Conservation (phyloP, 2,888 invertebrate genomes). For the Microplitis manilae region DNA sequence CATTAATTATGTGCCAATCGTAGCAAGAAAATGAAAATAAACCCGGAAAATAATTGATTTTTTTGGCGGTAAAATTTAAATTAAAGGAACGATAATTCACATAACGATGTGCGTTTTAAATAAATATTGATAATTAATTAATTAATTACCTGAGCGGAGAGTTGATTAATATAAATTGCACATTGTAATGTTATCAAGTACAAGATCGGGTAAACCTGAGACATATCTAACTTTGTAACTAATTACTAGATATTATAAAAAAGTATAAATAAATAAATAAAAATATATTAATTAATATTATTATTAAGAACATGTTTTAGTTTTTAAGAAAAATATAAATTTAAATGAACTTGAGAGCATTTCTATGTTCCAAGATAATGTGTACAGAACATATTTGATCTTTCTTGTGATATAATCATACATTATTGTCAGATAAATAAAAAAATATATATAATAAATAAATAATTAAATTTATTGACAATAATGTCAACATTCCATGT, state of each 20-base stretch:
- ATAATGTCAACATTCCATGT: slow-evolving; percentile 57
- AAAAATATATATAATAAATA: slow-evolving; percentile 9
- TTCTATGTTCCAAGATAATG: slow-evolving; percentile 61
- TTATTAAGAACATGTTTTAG: slow-evolving; percentile 40
- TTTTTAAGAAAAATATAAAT: slow-evolving; percentile 45
- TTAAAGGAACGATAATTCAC: slow-evolving; percentile 8
- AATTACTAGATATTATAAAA: slow-evolving; percentile 53
- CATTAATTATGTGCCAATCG: slow-evolving; percentile 69
- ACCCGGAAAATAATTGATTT: not conserved
- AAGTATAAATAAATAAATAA: slow-evolving; percentile 40
- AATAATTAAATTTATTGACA: not conserved
- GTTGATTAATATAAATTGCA: slow-evolving; percentile 26
- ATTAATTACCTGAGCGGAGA: not conserved
- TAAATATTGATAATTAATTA: not conserved
- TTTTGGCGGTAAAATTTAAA: slow-evolving; percentile 29
- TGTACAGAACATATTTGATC: slow-evolving; percentile 71
- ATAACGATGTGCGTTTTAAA: not conserved
- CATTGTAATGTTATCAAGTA: slow-evolving; percentile 67
- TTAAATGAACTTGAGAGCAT: slow-evolving; percentile 62
- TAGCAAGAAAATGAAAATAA: slow-evolving; percentile 13
- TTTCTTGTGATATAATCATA: slow-evolving; percentile 72
- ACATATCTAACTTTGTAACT: slow-evolving; percentile 72
- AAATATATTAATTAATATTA: slow-evolving; percentile 36
- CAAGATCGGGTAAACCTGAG: slow-evolving; percentile 70
- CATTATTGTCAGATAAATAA: slow-evolving; percentile 62